Conservation (phyloP, 2,888 invertebrate species). For the Philereme transversata region DNA sequence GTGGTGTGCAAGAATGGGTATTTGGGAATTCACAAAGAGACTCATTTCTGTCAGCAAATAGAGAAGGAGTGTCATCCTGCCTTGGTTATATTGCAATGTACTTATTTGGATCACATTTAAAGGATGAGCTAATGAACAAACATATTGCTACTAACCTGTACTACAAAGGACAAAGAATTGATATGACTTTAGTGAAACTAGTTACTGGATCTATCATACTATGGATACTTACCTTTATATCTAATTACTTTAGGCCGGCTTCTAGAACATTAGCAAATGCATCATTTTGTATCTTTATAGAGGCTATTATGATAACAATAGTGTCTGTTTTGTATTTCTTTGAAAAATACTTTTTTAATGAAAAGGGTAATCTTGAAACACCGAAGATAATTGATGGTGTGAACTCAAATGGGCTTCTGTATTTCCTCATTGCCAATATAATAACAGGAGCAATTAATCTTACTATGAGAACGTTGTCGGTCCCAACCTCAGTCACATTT, state of each 20-base stretch:
- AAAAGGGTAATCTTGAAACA: conserved; percentile 50
- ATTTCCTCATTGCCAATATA: conserved; percentile 93
- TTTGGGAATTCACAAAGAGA: conserved; percentile 83
- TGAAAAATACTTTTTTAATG: conserved; percentile 72
- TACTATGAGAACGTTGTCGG: conserved; percentile 84
- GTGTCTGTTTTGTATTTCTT: conserved; percentile 81
- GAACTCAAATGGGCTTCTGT: conserved; percentile 92
- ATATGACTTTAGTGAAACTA: conserved; percentile 23
- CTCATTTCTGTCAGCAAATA: conserved; percentile 90
- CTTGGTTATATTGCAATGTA: conserved; percentile 94
- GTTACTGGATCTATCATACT: conserved; percentile 49
- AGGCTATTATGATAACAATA: conserved; percentile 85
- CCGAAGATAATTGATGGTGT: conserved; percentile 87
- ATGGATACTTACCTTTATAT: conserved; percentile 73
- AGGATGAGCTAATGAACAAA: conserved; percentile 75
- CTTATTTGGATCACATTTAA: conserved; percentile 88
- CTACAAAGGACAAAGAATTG: conserved; percentile 15
- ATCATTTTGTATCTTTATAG: conserved; percentile 91
- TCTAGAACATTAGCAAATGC: conserved; percentile 94
- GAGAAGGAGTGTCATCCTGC: conserved; percentile 94
- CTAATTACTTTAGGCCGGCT: conserved; percentile 81
- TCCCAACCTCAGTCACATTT: conserved; percentile 68
- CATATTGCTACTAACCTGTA: conserved; percentile 35
- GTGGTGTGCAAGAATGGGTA: conserved; percentile 88
- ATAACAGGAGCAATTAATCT: conserved; percentile 93